Percentiles rank a stretch among this genome's conserved stretches.
These are phyloP conservation scores for Actenoides hombroni DNA, from an alignment of 2,113 vertebrate species.

Conservation along the genomic window DNA sequence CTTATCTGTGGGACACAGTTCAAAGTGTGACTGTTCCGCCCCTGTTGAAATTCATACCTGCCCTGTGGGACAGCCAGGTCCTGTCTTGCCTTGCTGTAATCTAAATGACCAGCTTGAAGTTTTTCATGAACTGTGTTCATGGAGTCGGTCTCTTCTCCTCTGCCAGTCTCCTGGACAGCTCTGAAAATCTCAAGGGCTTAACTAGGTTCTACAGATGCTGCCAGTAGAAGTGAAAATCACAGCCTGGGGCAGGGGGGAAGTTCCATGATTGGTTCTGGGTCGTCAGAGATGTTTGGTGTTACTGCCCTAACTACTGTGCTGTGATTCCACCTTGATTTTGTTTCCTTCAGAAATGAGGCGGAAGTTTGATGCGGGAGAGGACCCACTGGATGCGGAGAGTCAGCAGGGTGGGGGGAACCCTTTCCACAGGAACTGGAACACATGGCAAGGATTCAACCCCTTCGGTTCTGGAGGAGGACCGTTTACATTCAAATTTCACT, in stretches of 20 bases:
- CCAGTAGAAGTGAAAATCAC: too few species aligned
- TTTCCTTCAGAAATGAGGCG: conserved; percentile 88
- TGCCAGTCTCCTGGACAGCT: background rate
- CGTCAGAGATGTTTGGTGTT: background rate
- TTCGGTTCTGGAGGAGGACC: conserved; percentile 92
- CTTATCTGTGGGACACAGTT: background rate
- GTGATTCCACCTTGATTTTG: background rate
- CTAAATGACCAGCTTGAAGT: background rate
- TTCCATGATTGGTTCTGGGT: background rate
- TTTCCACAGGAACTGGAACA: conserved; percentile 88
- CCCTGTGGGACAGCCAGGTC: background rate
- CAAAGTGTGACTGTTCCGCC: background rate
- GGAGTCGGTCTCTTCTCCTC: background rate
- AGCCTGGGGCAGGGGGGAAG: background rate
- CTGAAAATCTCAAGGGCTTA: background rate
- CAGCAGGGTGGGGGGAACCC: conserved; percentile 86
- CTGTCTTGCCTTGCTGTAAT: background rate
- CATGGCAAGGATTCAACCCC: conserved; percentile 94
- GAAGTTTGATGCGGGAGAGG: conserved; percentile 94
- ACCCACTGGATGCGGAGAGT: conserved; percentile 93
- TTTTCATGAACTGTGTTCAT: fast-evolving
- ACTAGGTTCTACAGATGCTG: background rate
- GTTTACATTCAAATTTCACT: conserved; percentile 96
- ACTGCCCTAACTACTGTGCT: background rate
- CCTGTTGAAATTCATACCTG: background rate